Percentiles rank a stretch among this genome's conserved stretches.
Conservation (phyloP, 2,888 invertebrate genomes). For the Caenorhabditis afra region DNA sequence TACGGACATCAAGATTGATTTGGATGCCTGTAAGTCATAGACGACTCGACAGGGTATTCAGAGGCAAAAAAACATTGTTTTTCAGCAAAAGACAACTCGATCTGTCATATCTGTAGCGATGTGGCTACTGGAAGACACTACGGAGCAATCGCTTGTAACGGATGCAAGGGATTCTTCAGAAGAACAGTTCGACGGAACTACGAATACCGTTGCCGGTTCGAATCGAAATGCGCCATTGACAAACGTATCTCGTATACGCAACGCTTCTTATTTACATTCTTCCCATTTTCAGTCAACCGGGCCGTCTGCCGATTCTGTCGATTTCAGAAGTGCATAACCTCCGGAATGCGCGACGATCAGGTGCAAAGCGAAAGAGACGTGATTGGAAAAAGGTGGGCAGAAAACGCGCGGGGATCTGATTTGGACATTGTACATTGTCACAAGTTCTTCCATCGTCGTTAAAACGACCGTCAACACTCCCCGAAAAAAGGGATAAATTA, state of each 20-base stretch:
- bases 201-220: conserved; percentile 78
- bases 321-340: conserved; percentile 76
- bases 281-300: conserved; percentile 75
- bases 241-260: conserved; percentile 69
- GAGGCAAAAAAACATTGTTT: no score
- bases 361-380: conserved; percentile 70
- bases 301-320: conserved; percentile 80
- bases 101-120: conserved; percentile 78
- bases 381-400: conserved; percentile 62
- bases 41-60: no score
- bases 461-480: no score
- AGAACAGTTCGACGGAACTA: conserved; percentile 78
- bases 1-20: conserved; percentile 11
- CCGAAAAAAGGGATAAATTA: no score
- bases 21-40: conserved; percentile 23
- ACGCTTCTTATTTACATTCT: background rate
- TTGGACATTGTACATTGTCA: conserved; percentile 7
- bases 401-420: background rate
- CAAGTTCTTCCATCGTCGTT: no score
- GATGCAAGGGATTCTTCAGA: conserved; percentile 79
- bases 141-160: conserved; percentile 77
- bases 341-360: conserved; percentile 80
- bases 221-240: conserved; percentile 76
- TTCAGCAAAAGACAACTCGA: conserved; percentile 52
- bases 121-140: conserved; percentile 77